These are phyloP conservation scores for Cairina moschata DNA, from an alignment of 2,113 vertebrate species.

Conservation along the genomic window DNA sequence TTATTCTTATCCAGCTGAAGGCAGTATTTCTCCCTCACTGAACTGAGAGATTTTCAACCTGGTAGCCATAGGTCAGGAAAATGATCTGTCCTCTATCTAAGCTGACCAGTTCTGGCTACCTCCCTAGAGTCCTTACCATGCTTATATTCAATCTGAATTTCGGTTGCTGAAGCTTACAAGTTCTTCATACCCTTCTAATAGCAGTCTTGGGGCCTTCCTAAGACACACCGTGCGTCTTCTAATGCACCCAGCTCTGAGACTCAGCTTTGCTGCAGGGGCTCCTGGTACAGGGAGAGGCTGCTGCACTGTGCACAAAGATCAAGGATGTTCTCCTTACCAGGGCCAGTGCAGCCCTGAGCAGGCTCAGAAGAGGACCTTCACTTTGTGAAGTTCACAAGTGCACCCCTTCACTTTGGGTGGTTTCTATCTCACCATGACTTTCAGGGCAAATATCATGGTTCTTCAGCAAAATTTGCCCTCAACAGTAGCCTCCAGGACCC, in stretches of 20 bases:
- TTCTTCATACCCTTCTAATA: background rate
- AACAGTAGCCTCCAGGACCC: background rate
- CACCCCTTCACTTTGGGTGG: accelerated
- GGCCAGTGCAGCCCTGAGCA: background rate
- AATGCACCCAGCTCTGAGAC: background rate
- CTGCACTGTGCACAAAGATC: background rate
- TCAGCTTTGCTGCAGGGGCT: background rate
- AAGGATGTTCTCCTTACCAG: background rate
- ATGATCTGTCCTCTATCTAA: background rate
- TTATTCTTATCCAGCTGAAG: background rate
- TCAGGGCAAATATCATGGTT: background rate
- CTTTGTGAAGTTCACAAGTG: no score
- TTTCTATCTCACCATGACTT: background rate
- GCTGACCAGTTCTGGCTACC: background rate
- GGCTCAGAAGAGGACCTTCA: background rate
- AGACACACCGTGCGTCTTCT: background rate
- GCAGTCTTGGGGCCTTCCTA: background rate
- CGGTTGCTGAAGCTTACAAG: background rate
- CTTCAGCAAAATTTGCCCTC: background rate
- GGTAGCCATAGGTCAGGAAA: background rate
- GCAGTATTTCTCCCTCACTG: background rate
- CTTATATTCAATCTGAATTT: background rate
- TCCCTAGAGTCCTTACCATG: background rate
- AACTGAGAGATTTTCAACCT: background rate
- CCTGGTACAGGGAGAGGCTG: background rate